Percentiles rank a stretch among this genome's conserved stretches.
phyloP scores from a whole-genome alignment of 2,888 invertebrate genomes.

The Zaprionus obscuricornis region DNA sequence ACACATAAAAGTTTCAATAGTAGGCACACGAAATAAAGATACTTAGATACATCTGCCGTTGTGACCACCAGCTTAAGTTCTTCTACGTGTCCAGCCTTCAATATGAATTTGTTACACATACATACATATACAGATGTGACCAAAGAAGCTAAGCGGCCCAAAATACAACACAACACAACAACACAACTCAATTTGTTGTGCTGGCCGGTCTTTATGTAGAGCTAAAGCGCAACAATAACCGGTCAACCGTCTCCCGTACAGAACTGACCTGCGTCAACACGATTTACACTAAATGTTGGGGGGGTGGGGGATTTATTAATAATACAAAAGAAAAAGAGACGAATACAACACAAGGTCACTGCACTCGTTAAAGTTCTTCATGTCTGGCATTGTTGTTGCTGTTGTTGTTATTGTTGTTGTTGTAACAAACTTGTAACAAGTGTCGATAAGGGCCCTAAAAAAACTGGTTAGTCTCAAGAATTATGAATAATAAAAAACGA shows the following conservation, averaged over 20 bases:
- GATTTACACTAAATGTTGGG: constrained; percentile 7
- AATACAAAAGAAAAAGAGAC: no score
- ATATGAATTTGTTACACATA: constrained; percentile 3
- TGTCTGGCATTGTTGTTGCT: background rate
- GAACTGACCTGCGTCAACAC: constrained; percentile 55
- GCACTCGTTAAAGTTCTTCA: constrained; percentile 50
- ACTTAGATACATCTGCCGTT: constrained; percentile 17
- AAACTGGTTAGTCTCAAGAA: constrained; percentile 47
- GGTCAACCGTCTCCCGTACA: constrained; percentile 20
- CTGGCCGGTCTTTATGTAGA: constrained; percentile 7
- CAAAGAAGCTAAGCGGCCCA: background rate
- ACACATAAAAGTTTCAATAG: background rate
- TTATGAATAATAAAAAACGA: no score
- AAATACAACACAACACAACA: no score
- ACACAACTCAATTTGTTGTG: constrained; percentile 21
- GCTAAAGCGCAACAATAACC: constrained; percentile 33
- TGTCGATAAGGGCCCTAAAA: background rate
- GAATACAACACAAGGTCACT: constrained; percentile 52
- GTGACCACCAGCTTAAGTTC: constrained; percentile 11
- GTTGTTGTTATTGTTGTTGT: no score
- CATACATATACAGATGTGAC: background rate
- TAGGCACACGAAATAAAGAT: background rate
- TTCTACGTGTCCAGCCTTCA: constrained; percentile 32
- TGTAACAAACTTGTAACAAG: constrained; percentile 17
- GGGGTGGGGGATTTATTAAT: no score